phyloP scores from a whole-genome alignment of 2,888 invertebrate species.

The Anthoptus insignis region DNA sequence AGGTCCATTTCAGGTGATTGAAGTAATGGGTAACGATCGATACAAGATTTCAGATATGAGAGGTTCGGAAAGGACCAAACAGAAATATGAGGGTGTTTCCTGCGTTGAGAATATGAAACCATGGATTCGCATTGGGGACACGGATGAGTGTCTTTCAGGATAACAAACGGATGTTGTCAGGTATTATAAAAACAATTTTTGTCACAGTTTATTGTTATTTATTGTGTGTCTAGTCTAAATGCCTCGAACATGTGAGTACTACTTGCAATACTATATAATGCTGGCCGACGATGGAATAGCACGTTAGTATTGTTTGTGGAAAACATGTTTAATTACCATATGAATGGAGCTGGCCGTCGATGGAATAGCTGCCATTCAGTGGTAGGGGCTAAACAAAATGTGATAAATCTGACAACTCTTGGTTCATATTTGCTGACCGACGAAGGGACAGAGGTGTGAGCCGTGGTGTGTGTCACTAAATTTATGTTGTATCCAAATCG shows the following conservation, averaged over 20 bases:
- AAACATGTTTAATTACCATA: neutral
- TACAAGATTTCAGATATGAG: conserved; percentile 24
- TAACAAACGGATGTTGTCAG: neutral
- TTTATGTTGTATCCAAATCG: too few relatives aligned
- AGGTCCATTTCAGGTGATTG: conserved; percentile 49
- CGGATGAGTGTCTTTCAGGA: neutral
- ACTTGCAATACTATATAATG: neutral
- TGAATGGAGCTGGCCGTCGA: neutral
- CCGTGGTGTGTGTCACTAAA: neutral
- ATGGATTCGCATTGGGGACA: neutral
- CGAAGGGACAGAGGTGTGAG: neutral
- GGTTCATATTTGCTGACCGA: neutral
- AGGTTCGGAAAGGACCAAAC: neutral
- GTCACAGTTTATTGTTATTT: too few relatives aligned
- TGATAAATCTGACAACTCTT: too few relatives aligned
- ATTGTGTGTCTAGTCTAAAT: neutral
- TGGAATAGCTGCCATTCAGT: neutral
- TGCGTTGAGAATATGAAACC: neutral
- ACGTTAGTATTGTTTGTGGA: neutral
- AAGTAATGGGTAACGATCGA: conserved; percentile 45
- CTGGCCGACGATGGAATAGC: neutral
- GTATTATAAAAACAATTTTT: neutral
- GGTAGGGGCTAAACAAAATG: neutral
- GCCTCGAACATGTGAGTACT: neutral
- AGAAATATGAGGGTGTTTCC: neutral